A percentile compares a stretch with the other conserved stretches of the same genome.
phyloP scores from a whole-genome alignment of 35 echinoderm and acorn worm genomes.

The Lytechinus variegatus region DNA sequence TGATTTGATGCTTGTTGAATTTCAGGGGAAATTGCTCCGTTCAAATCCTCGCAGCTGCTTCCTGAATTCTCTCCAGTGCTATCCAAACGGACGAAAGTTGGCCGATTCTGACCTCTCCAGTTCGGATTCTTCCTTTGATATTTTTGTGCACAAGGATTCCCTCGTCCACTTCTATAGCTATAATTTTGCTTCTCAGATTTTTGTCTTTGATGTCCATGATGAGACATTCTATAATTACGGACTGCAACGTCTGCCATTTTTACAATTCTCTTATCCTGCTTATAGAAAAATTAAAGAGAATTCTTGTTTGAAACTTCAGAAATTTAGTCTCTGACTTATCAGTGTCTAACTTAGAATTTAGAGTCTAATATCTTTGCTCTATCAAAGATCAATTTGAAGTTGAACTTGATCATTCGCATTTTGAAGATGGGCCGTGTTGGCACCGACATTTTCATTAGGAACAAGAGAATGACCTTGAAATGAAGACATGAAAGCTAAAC shows the following conservation, averaged over 20 bases:
- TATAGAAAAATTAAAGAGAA: background rate
- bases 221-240: too few relatives aligned
- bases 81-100: background rate
- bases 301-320: background rate
- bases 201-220: background rate
- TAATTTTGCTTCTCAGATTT: background rate
- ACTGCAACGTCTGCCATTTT: background rate
- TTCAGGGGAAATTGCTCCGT: background rate
- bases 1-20: background rate
- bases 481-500: background rate
- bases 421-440: background rate
- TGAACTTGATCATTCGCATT: background rate
- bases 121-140: background rate
- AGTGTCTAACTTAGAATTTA: background rate
- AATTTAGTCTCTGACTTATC: background rate
- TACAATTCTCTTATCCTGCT: background rate
- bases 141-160: background rate
- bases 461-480: background rate
- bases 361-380: background rate
- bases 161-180: background rate
- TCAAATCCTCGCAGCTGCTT: background rate
- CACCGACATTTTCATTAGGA: background rate
- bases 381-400: too few relatives aligned
- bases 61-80: background rate
- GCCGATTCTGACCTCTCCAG: background rate